Evolutionary conservation across 2,797 vertebrate genomes (phyloP).

Genomic region (Sebastes iracundus): DNA sequence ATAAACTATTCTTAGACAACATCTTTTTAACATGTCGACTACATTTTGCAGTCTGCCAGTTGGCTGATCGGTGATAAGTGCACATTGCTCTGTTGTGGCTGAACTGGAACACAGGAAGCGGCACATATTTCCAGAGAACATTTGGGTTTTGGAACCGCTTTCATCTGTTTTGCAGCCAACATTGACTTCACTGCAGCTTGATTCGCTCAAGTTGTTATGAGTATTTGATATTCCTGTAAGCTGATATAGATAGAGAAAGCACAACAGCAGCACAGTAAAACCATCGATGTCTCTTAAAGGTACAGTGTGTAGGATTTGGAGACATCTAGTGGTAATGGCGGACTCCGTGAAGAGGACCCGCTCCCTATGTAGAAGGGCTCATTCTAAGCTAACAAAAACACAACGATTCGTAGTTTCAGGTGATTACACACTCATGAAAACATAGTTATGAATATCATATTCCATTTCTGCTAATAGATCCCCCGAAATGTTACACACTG

Average conservation of each 20-base stretch:
- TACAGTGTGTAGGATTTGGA: too few species aligned
- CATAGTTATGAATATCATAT: too few species aligned
- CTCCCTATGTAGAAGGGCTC: too few species aligned
- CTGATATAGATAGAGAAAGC: background rate
- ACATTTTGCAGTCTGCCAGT: background rate
- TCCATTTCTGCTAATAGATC: too few species aligned
- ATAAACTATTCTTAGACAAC: conserved; percentile 5
- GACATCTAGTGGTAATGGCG: too few species aligned
- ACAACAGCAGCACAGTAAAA: background rate
- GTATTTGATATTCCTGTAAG: conserved; percentile 7
- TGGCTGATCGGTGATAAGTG: conserved; percentile 18
- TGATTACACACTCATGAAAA: too few species aligned
- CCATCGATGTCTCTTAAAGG: background rate
- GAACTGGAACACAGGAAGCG: conserved; percentile 43
- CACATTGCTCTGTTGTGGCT: conserved; percentile 23
- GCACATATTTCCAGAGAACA: conserved; percentile 45
- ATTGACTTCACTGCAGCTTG: conserved; percentile 8
- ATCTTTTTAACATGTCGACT: background rate
- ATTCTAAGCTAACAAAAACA: too few species aligned
- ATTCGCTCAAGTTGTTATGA: conserved; percentile 2
- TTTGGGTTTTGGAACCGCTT: conserved; percentile 34
- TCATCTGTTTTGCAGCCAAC: conserved; percentile 36
- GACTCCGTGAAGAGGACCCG: too few species aligned
- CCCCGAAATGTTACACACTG: too few species aligned
- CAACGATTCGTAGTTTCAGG: too few species aligned